Base-by-base conservation (phyloP, 1,140 invertebrate species). In the Plectus sambesii region DNA sequence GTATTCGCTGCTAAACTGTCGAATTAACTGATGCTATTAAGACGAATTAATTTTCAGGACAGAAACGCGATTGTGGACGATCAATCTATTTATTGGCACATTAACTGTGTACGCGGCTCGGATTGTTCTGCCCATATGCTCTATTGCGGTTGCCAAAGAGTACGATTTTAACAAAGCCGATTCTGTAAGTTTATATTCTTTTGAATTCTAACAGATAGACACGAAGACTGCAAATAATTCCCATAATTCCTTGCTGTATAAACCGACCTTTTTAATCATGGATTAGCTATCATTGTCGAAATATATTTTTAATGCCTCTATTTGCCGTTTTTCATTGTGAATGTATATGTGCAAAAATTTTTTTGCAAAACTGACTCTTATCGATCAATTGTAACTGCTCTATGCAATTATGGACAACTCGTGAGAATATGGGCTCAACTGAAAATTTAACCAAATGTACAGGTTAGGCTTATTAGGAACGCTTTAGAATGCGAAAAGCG, bases 111-210 rank as follows among this genome's bases (percentile, higher is more conserved):
- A 82, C 68, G 77, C 80, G 0, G 76, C 78, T 12, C 72, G 81
- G 56, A 81, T 80, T 23, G 78, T 79, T 9, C 76, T 82, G 66
- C 81, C 81, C 12, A 65, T 83, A 42, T 72, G 79, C 51, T 74
- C 80, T 37, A 78, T 80, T 9, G 70, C 77, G 5, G 75, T 82
- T 51, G 76, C 79, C 25, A 72, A 78, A 53, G 79, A 81, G 51
- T 75, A 78, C 62, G 73, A 75, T 33, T 83, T 81, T 80, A 80
- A 76, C 56, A 82, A 82, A 71, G 78, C 79, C 24, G 76, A 82
- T 55, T 79, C 79, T 15, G 81, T 75, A 58, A 58, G 67, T 56
- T 36, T 17, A 26, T 39, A 27, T 15, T 19, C 36, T 38, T 37
- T 39, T 9, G 6, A 19, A 26, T 1, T 17, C 8, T 20, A 20